Percentiles rank a stretch among this genome's conserved stretches.
phyloP scores from a whole-genome alignment of 2,113 vertebrate genomes.

The Leucosticte australis region DNA sequence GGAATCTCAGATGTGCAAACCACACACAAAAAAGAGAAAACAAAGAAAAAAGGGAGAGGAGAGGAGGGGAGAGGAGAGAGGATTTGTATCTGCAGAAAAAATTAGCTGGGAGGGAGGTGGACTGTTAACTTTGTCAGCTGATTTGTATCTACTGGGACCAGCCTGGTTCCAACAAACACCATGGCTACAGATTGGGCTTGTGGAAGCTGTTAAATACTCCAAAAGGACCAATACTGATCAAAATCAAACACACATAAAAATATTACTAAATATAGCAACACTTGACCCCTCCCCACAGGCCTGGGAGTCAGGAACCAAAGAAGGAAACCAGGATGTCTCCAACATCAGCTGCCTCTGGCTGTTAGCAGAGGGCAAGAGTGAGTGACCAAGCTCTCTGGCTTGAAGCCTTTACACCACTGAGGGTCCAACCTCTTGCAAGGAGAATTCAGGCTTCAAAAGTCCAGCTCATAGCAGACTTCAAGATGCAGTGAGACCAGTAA shows the following conservation, averaged over 20 bases:
- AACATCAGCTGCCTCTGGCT: not conserved
- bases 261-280: not conserved
- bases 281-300: not conserved
- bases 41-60: too few species aligned
- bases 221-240: not conserved
- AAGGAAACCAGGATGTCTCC: not conserved
- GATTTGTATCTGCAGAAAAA: not conserved
- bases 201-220: not conserved
- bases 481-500: not conserved
- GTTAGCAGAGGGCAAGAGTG: not conserved
- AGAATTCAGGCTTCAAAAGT: not conserved
- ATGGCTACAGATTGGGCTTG: not conserved
- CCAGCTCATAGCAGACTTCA: not conserved
- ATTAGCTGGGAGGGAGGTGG: not conserved
- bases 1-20: not conserved
- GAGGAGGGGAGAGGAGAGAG: accelerated
- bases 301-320: not conserved
- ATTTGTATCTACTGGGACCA: not conserved
- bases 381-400: not conserved
- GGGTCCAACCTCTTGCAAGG: not conserved
- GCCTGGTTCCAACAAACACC: not conserved
- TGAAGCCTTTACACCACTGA: not conserved
- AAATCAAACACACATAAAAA: not conserved
- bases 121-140: not conserved
- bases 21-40: not conserved